phyloP scores from a whole-genome alignment of 2,113 vertebrate genomes.

The Excalfactoria chinensis region DNA sequence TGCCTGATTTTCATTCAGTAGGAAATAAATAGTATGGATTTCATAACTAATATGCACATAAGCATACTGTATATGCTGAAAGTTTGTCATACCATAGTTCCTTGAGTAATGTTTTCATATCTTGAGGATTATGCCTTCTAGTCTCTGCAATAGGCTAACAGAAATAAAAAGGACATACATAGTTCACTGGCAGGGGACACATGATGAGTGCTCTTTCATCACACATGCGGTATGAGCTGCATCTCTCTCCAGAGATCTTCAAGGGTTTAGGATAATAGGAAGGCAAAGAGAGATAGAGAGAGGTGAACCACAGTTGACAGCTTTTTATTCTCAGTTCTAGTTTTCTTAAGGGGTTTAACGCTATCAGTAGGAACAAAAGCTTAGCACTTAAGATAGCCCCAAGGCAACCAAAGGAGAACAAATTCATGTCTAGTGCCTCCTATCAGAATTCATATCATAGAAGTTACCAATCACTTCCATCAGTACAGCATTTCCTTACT shows the following conservation, averaged over 20 bases:
- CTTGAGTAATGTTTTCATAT: background rate
- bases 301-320: conserved; percentile 52
- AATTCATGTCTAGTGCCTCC: conserved; percentile 60
- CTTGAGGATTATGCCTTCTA: background rate
- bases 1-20: background rate
- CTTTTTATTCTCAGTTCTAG: conserved; percentile 67
- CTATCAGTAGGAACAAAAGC: conserved; percentile 74
- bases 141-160: background rate
- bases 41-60: background rate
- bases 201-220: background rate
- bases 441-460: conserved; percentile 48
- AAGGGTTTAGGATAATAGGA: conserved; percentile 47
- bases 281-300: conserved; percentile 13
- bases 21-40: background rate
- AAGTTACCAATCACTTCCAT: background rate
- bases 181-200: conserved; percentile 8
- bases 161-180: conserved; percentile 12
- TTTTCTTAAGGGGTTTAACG: conserved; percentile 73
- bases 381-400: conserved; percentile 51
- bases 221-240: background rate
- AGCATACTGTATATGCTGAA: background rate
- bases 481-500: conserved; percentile 11
- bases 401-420: conserved; percentile 31
- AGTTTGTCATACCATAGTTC: background rate
- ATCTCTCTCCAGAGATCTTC: conserved; percentile 37